Conservation (phyloP, 2,888 invertebrate genomes). For the Anthophora plumipes region DNA sequence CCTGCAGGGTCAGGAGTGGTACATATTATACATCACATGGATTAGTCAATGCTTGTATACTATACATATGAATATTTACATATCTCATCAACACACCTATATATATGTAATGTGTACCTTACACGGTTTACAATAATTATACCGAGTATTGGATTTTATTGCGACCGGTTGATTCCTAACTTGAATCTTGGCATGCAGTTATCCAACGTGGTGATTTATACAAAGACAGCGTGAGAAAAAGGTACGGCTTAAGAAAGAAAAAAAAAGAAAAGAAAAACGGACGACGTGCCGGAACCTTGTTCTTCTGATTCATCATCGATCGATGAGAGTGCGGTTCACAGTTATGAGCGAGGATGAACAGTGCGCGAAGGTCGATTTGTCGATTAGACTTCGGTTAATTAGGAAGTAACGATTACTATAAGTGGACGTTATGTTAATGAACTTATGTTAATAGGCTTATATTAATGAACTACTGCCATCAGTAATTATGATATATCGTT, state of each 20-base stretch:
- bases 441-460: neutral
- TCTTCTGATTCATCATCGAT: constrained; percentile 54
- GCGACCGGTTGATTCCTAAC: constrained; percentile 23
- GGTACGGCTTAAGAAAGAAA: too few species aligned
- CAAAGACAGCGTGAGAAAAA: constrained; percentile 67
- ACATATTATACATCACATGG: constrained; percentile 4
- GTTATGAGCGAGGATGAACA: constrained; percentile 1
- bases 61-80: neutral
- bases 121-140: constrained; percentile 57
- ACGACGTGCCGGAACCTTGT: constrained; percentile 41
- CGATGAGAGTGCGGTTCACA: constrained; percentile 25
- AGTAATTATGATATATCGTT: constrained; percentile 29
- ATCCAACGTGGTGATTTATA: constrained; percentile 50
- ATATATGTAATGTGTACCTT: too few species aligned
- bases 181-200: constrained; percentile 34
- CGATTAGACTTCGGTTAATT: constrained; percentile 32
- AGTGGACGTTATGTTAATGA: constrained; percentile 12
- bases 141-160: constrained; percentile 32
- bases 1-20: constrained; percentile 40
- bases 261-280: constrained; percentile 24
- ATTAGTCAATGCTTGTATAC: constrained; percentile 1
- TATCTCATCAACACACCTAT: neutral
- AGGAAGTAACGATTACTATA: constrained; percentile 12
- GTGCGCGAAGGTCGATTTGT: constrained; percentile 35
- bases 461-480: constrained; percentile 2